These are phyloP conservation scores for Quadroppia sp. DNA, from an alignment of 2,888 invertebrate species.

Conservation along the genomic window DNA sequence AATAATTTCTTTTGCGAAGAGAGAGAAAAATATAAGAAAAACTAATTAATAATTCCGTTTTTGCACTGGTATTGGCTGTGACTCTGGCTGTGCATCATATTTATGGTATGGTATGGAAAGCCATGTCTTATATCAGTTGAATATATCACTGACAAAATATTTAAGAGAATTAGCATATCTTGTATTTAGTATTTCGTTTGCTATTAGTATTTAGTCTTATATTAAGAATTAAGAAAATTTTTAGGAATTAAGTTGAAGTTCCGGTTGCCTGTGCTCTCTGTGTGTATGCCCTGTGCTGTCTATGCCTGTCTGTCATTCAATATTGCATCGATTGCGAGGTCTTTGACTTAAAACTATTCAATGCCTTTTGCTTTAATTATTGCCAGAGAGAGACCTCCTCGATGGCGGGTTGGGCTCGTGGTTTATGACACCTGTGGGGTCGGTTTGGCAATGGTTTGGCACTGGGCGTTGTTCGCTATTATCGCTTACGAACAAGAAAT, in stretches of 20 bases:
- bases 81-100: constrained; percentile 2
- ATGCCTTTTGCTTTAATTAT: constrained; percentile 25
- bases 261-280: constrained; percentile 9
- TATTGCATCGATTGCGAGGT: background rate
- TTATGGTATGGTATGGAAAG: background rate
- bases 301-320: background rate
- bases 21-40: background rate
- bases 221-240: constrained; percentile 10
- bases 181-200: constrained; percentile 3
- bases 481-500: constrained; percentile 27
- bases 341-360: constrained; percentile 18
- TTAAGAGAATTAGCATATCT: constrained; percentile 11
- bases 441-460: constrained; percentile 34
- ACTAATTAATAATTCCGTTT: constrained; percentile 25
- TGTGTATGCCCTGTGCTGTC: background rate
- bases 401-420: constrained; percentile 35
- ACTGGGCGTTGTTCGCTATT: constrained; percentile 28
- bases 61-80: background rate
- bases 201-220: background rate
- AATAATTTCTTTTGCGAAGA: background rate
- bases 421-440: constrained; percentile 36
- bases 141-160: constrained; percentile 33
- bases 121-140: background rate
- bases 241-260: constrained; percentile 17
- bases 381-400: constrained; percentile 29